A percentile compares a stretch with the other conserved stretches of the same genome.
Conservation (phyloP, 2,113 vertebrate species). For the Coreoperca whiteheadi region DNA sequence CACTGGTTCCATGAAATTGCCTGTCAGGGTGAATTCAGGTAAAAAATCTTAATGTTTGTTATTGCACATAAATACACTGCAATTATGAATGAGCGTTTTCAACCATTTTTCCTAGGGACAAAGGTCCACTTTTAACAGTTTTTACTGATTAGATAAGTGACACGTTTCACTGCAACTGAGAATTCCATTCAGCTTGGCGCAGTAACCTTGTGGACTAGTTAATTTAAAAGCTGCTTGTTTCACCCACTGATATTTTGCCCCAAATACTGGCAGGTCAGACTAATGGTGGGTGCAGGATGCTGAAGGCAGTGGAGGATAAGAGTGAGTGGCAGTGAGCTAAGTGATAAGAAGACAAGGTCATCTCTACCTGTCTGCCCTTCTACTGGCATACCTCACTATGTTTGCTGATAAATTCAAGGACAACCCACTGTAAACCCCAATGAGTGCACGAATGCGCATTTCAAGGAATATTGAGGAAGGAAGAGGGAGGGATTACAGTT, state of each 20-base stretch:
- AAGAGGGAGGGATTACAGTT: background rate
- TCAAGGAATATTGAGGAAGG: background rate
- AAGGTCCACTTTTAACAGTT: background rate
- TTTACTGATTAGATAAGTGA: background rate
- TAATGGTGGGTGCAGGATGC: background rate
- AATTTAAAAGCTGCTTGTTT: background rate
- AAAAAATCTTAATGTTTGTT: conserved; percentile 1
- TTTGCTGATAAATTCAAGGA: conserved; percentile 38
- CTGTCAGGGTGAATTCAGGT: background rate
- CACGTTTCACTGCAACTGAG: background rate
- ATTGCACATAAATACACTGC: background rate
- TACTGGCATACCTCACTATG: background rate
- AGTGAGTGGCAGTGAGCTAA: background rate
- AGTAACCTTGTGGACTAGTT: background rate
- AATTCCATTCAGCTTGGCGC: background rate
- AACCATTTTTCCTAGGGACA: background rate
- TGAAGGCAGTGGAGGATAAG: background rate
- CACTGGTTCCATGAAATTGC: conserved; percentile 18
- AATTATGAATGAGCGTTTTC: background rate
- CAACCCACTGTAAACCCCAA: conserved; percentile 19
- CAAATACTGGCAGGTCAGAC: background rate
- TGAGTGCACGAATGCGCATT: background rate
- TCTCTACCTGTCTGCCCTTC: conserved; percentile 9
- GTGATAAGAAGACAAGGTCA: conserved; percentile 26
- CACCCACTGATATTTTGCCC: background rate